Evolutionary conservation across 2,113 vertebrate genomes (phyloP), one percentile per base, ranked within the genome.

Genomic region (Pteruthius melanotis): DNA sequence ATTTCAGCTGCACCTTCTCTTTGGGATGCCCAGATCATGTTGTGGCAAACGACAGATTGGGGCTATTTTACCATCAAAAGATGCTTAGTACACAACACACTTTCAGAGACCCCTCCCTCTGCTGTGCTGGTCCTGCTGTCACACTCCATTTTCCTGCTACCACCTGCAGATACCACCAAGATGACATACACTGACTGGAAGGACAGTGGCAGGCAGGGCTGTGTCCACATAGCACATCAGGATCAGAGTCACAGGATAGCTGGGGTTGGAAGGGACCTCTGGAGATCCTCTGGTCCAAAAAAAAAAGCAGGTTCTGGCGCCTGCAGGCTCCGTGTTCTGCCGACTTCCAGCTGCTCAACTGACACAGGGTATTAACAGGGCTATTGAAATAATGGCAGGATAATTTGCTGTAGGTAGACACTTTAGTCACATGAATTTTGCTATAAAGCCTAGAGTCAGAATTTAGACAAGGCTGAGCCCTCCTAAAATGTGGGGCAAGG

Each of bases 181-280:
- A 26, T 7, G 31, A 39, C 23, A 49, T 2, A 12, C 0, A 0
- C 44, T 59, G 35, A 9, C 50, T 57, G 60, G 49, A 49, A 65
- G 23, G 23, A 20, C 3, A 8, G 47, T 0, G 5, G 30, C 57
- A 69, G 56, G 63, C 4, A 2, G 33, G 49, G 35, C 39, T 39
- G 61, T 11, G 30, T 6, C 33, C 27, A 6, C 7, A 20, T 1
- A 42, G 21, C n/a, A 15, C 22, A 0, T 8, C 22, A 24, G 7
- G 28, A 27, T 35, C 83, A 70, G 63, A 49, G 31, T 19, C 44
- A 68, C 57, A 45, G 53, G 7, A 15, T 26, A 35, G 14, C 30
- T 70, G 37, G 12, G 6, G 6, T 2, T 33, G 54, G 35, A n/a
- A 49, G 70, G 12, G 24, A 75, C 35, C 50, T 65, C 59, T 74